Percentiles rank a stretch among this genome's conserved stretches.
These are phyloP conservation scores for Paedocypris sp. DNA, from an alignment of 2,113 vertebrate species.

Conservation along the genomic window DNA sequence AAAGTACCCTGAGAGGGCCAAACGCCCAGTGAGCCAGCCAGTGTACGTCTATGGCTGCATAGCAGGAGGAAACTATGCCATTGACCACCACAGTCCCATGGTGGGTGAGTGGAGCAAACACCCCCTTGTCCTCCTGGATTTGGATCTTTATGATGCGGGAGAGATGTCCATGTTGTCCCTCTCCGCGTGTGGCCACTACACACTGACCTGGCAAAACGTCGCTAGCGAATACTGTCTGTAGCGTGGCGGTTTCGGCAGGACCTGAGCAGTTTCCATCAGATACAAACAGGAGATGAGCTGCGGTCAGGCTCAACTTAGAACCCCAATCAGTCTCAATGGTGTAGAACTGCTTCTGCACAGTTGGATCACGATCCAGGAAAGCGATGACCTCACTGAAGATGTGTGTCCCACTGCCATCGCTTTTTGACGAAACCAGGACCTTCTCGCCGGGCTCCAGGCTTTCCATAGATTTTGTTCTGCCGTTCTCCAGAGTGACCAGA, in stretches of 20 bases:
- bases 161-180: conserved; percentile 37
- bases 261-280: conserved; percentile 59
- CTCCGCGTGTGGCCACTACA: conserved; percentile 51
- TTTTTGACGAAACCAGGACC: conserved; percentile 75
- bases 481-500: conserved; percentile 65
- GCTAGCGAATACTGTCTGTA: conserved; percentile 78
- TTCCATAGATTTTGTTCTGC: conserved; percentile 62
- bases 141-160: conserved; percentile 62
- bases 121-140: conserved; percentile 57
- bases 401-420: conserved; percentile 57
- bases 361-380: conserved; percentile 78
- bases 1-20: conserved; percentile 76
- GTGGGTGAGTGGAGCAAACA: conserved; percentile 82
- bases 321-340: conserved; percentile 70
- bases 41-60: conserved; percentile 78
- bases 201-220: conserved; percentile 76
- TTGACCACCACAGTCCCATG: conserved; percentile 88
- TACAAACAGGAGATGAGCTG: conserved; percentile 82
- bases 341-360: conserved; percentile 65
- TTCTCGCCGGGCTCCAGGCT: conserved; percentile 75
- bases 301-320: conserved; percentile 72
- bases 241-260: conserved; percentile 21
- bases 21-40: conserved; percentile 79
- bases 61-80: conserved; percentile 84
- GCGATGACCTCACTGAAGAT: conserved; percentile 83